Evolutionary conservation across 2,888 invertebrate species (phyloP).

Genomic region (Drosophila mercatorum): DNA sequence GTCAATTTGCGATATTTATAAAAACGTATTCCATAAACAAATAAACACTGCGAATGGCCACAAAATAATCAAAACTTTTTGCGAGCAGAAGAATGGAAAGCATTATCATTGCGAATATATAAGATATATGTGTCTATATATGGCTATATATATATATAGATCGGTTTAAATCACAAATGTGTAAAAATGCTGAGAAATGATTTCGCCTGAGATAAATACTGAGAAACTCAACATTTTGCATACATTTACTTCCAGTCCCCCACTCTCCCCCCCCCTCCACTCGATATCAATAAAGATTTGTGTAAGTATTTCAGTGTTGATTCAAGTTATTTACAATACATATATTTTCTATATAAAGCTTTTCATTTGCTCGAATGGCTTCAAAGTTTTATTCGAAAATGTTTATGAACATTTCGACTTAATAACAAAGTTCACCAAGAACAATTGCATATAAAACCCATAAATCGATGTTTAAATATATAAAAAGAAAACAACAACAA

Average conservation of each 20-base stretch:
- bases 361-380: neutral
- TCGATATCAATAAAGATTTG: neutral
- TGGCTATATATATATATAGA: neutral
- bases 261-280: too few species aligned
- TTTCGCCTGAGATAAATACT: constrained; percentile 5
- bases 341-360: neutral
- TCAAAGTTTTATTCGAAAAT: neutral
- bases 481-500: neutral
- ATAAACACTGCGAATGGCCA: constrained; percentile 39
- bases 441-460: constrained; percentile 4
- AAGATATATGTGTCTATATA: constrained; percentile 8
- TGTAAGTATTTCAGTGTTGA: neutral
- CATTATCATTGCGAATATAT: constrained; percentile 16
- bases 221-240: neutral
- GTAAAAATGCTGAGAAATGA: constrained; percentile 33
- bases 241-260: neutral
- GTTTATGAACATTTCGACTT: constrained; percentile 4
- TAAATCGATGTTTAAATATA: neutral
- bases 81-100: neutral
- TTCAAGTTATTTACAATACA: neutral
- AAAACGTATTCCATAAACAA: constrained; percentile 46
- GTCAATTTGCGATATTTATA: constrained; percentile 52
- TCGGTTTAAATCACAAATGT: constrained; percentile 17
- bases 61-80: constrained; percentile 37
- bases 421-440: constrained; percentile 7